These are phyloP conservation scores for Dolichopus griseipennis DNA, from an alignment of 2,888 invertebrate genomes.

Conservation along the genomic window DNA sequence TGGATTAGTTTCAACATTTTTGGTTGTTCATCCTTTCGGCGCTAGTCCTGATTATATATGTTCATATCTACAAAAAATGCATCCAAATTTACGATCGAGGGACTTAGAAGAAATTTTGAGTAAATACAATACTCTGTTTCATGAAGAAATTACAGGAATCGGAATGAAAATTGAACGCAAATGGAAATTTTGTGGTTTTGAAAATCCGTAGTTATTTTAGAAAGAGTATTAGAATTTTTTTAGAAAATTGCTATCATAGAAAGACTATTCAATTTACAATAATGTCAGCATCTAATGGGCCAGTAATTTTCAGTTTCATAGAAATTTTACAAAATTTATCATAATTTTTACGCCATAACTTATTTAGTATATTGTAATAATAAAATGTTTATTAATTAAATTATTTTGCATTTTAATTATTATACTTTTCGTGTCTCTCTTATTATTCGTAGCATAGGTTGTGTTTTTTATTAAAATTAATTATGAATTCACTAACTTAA, in stretches of 20 bases:
- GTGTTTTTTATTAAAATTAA: too few species aligned
- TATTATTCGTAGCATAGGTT: too few species aligned
- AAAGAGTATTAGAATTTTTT: not conserved
- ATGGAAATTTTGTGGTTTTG: slow-evolving; percentile 69
- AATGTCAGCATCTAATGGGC: not conserved
- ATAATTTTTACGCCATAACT: not conserved
- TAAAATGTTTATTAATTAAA: not conserved
- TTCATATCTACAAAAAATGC: slow-evolving; percentile 76
- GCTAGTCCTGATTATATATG: slow-evolving; percentile 84
- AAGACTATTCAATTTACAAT: slow-evolving; percentile 2
- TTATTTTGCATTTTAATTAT: too few species aligned
- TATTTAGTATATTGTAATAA: not conserved
- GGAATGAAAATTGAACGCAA: slow-evolving; percentile 78
- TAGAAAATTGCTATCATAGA: not conserved
- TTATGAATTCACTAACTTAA: too few species aligned
- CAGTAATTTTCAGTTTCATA: not conserved
- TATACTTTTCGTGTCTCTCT: too few species aligned
- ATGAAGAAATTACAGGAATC: slow-evolving; percentile 66
- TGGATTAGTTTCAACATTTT: slow-evolving; percentile 78
- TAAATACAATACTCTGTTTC: slow-evolving; percentile 71
- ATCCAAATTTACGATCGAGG: slow-evolving; percentile 59
- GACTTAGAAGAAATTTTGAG: slow-evolving; percentile 70
- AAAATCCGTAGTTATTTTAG: not conserved
- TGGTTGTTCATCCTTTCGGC: slow-evolving; percentile 82
- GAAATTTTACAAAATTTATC: slow-evolving; percentile 4